Conservation (phyloP, 1,140 invertebrate species). For the Galendromus occidentalis region DNA sequence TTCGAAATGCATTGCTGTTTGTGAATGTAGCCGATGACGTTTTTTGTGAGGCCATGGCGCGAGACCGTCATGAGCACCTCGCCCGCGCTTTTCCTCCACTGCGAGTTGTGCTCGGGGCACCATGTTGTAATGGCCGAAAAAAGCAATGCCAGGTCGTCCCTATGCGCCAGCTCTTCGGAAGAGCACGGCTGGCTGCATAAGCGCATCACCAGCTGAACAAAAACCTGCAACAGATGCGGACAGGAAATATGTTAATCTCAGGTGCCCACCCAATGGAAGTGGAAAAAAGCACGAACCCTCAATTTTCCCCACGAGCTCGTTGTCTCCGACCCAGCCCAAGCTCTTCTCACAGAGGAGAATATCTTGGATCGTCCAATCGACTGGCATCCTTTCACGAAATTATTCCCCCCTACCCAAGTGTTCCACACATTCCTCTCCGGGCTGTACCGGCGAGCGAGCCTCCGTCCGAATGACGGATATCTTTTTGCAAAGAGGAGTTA, state of each 20-base stretch:
- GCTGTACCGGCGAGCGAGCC: no score
- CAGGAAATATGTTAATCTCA: background rate
- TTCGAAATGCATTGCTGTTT: conserved; percentile 82
- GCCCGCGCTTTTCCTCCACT: conserved; percentile 89
- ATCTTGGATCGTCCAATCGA: no score
- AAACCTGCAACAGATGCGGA: background rate
- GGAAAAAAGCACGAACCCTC: no score
- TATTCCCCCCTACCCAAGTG: no score
- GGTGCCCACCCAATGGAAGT: no score
- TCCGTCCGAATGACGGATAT: no score
- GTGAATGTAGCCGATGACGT: conserved; percentile 89
- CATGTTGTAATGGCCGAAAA: conserved; percentile 91
- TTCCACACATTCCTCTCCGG: no score
- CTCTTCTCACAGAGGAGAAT: no score
- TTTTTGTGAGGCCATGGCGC: conserved; percentile 69
- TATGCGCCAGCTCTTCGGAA: conserved; percentile 81
- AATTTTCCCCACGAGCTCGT: no score
- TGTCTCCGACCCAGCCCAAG: no score
- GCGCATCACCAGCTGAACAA: conserved; percentile 59
- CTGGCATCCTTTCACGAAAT: no score
- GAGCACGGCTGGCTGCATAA: conserved; percentile 76
- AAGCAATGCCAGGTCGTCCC: conserved; percentile 82
- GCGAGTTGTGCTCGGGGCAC: conserved; percentile 72
- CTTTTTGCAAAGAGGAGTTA: no score
- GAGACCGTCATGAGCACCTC: conserved; percentile 90